Conservation (phyloP, 2,113 vertebrate species). For the Loxodonta africana region DNA sequence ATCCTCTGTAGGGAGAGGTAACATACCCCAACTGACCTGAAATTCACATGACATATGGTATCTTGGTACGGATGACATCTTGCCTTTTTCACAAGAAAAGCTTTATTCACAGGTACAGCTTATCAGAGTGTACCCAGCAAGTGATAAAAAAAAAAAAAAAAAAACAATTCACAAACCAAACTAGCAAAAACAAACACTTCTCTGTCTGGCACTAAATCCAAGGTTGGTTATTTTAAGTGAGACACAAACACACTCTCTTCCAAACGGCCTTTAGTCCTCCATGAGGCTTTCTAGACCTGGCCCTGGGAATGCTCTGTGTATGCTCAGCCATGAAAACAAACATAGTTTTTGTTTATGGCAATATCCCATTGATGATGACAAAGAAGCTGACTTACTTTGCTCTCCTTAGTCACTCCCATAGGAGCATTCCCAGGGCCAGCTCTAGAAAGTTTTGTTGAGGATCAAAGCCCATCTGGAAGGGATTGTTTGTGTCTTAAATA, state of each 20-base stretch:
- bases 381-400: neutral
- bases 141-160: neutral
- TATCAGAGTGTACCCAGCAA: constrained; percentile 3
- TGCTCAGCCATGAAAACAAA: neutral
- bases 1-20: neutral
- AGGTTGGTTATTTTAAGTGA: constrained; percentile 10
- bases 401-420: neutral
- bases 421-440: neutral
- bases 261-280: neutral
- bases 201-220: neutral
- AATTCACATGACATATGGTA: neutral
- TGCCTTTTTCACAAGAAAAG: constrained; percentile 35
- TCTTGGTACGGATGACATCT: neutral
- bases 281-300: neutral
- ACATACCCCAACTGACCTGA: neutral
- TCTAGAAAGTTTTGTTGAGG: neutral
- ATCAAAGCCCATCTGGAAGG: neutral
- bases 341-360: neutral
- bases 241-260: neutral
- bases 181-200: constrained; percentile 36
- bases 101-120: neutral
- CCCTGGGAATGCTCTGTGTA: neutral
- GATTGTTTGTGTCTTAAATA: neutral
- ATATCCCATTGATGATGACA: neutral
- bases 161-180: neutral